A percentile compares a stretch with the other conserved stretches of the same genome.
Evolutionary conservation across 2,797 vertebrate species (phyloP).

Genomic region (Enteromius fasciolatus): DNA sequence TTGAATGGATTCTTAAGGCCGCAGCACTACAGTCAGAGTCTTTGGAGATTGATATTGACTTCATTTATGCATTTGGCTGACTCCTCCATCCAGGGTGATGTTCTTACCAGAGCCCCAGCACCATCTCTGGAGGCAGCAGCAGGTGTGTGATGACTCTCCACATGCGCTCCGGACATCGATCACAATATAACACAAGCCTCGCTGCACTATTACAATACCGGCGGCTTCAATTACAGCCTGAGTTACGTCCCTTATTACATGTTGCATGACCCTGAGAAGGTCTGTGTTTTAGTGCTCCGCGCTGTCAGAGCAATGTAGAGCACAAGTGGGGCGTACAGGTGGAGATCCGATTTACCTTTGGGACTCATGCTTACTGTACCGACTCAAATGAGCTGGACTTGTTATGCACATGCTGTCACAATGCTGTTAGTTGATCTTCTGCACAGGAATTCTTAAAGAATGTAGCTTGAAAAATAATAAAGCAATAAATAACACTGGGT

Average conservation of each 20-base stretch:
- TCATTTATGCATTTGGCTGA: conserved; percentile 61
- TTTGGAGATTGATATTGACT: conserved; percentile 56
- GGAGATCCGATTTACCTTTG: conserved; percentile 31
- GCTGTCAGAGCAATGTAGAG: conserved; percentile 52
- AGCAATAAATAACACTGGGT: conserved; percentile 24
- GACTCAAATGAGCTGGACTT: conserved; percentile 4
- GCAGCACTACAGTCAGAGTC: conserved; percentile 36
- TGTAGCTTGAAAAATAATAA: neutral
- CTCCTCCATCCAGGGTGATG: conserved; percentile 49
- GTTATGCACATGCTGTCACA: neutral
- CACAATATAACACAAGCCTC: conserved; percentile 47
- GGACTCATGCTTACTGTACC: conserved; percentile 34
- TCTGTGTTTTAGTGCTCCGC: conserved; percentile 43
- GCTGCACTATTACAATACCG: conserved; percentile 52
- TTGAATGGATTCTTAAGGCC: conserved; percentile 23
- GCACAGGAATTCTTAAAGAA: neutral
- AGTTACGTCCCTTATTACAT: conserved; percentile 53
- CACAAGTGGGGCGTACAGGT: conserved; percentile 40
- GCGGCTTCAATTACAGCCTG: conserved; percentile 55
- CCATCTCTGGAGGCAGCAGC: conserved; percentile 43
- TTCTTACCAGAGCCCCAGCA: conserved; percentile 53
- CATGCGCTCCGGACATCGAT: conserved; percentile 40
- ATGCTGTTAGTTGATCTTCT: neutral
- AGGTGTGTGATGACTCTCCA: conserved; percentile 57
- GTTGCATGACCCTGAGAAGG: conserved; percentile 54